phyloP scores from a whole-genome alignment of 2,888 invertebrate genomes.

The Drosophila borealis region DNA sequence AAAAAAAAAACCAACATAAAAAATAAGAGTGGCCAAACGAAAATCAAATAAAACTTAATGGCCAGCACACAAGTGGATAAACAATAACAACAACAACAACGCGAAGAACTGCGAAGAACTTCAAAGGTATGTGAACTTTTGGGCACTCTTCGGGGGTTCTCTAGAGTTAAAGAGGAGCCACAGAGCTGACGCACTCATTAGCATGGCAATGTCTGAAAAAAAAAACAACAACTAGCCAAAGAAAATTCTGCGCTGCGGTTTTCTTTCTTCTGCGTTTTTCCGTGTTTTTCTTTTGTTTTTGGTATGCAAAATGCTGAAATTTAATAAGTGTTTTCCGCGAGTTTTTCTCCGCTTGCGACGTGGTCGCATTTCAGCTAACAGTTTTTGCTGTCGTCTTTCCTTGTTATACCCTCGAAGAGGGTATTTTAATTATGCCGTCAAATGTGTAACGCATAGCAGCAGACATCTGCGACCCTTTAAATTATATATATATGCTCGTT shows the following conservation, averaged over 20 bases:
- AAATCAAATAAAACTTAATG: conserved; percentile 47
- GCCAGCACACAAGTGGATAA: conserved; percentile 51
- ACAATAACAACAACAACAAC: conserved; percentile 33
- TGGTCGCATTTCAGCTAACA: conserved; percentile 63
- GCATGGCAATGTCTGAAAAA: conserved; percentile 39
- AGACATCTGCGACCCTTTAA: too few species aligned
- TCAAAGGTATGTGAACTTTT: conserved; percentile 61
- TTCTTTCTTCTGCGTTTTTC: conserved; percentile 27
- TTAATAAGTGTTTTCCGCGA: conserved; percentile 72
- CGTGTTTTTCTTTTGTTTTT: conserved; percentile 41
- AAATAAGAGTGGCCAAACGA: conserved; percentile 15
- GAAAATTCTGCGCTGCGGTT: conserved; percentile 57
- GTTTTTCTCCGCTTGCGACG: conserved; percentile 33
- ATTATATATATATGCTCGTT: too few species aligned
- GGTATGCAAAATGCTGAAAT: conserved; percentile 70
- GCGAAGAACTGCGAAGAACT: conserved; percentile 8
- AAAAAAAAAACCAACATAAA: conserved; percentile 18
- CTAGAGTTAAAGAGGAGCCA: background rate
- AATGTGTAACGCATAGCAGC: too few species aligned
- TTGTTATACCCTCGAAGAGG: conserved; percentile 7
- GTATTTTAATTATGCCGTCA: too few species aligned
- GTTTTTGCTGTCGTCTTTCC: conserved; percentile 62
- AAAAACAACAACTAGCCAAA: conserved; percentile 8
- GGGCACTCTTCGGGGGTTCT: conserved; percentile 3
- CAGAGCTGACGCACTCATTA: conserved; percentile 42